A percentile compares a stretch with the other conserved stretches of the same genome.
phyloP scores from a whole-genome alignment of 1,140 invertebrate species.

The Apocrypta bakeri region DNA sequence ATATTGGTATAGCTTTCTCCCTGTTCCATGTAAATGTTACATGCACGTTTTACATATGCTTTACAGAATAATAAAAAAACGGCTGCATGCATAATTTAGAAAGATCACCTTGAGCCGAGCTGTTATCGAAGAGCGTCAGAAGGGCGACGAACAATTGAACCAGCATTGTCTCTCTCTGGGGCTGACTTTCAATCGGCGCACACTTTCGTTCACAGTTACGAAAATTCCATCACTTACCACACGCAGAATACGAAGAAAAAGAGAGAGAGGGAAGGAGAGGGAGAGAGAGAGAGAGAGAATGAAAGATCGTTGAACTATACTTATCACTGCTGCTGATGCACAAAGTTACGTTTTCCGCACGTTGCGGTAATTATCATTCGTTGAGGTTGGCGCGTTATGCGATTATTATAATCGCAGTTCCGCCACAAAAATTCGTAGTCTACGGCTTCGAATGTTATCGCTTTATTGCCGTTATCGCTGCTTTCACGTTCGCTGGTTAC shows the following conservation, averaged over 20 bases:
- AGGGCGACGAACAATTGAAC: slow-evolving; percentile 37
- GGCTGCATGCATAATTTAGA: neutral
- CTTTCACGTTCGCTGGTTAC: neutral
- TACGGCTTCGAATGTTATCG: neutral
- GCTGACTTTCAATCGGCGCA: slow-evolving; percentile 17
- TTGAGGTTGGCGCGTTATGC: neutral
- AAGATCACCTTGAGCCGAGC: slow-evolving; percentile 40
- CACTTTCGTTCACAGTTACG: slow-evolving; percentile 33
- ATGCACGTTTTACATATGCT: too few species aligned
- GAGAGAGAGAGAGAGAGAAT: too few species aligned
- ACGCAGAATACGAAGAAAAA: neutral
- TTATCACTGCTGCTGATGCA: neutral
- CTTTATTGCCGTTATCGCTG: neutral
- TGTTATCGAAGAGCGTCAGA: slow-evolving; percentile 35
- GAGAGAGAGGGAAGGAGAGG: too few species aligned
- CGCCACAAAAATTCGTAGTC: neutral
- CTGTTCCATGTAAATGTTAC: neutral
- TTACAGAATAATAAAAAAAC: neutral
- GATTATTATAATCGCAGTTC: neutral
- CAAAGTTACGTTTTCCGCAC: neutral
- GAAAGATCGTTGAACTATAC: neutral
- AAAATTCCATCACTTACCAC: slow-evolving; percentile 22
- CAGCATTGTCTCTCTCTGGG: slow-evolving; percentile 37
- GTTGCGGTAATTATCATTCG: neutral
- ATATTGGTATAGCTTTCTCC: neutral